Evolutionary conservation across 1,140 invertebrate genomes (phyloP).

Genomic region (Zaprionus capensis): DNA sequence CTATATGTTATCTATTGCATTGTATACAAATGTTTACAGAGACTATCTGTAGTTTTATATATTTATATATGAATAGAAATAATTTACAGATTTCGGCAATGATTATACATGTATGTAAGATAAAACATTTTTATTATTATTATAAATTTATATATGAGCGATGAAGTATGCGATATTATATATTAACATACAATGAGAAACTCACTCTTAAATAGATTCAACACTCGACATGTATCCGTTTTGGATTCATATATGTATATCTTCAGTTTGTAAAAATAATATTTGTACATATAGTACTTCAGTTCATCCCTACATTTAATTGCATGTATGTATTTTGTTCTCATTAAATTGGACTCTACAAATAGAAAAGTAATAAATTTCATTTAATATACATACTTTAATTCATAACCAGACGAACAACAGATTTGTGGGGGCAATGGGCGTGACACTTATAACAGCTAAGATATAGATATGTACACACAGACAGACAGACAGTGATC

Average conservation of each 20-base stretch:
- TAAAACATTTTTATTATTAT: background rate
- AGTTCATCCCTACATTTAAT: background rate
- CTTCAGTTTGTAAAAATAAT: background rate
- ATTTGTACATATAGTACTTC: background rate
- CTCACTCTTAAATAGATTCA: background rate
- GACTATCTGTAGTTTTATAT: background rate
- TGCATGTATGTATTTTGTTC: background rate
- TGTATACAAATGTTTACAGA: background rate
- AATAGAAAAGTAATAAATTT: slow-evolving; percentile 50
- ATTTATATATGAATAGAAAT: background rate
- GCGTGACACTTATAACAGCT: no score
- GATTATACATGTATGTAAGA: background rate
- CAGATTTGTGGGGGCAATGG: no score
- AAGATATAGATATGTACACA: no score
- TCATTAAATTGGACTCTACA: slow-evolving; percentile 41
- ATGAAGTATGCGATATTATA: background rate
- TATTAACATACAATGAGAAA: background rate
- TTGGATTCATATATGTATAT: background rate
- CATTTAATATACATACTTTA: slow-evolving; percentile 58
- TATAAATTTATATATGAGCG: background rate
- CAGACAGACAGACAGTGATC: no score
- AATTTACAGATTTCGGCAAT: background rate
- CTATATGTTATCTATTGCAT: background rate
- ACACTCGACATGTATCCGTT: background rate
- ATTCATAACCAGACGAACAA: no score